A percentile compares a stretch with the other conserved stretches of the same genome.
phyloP scores from a whole-genome alignment of 2,113 vertebrate species.

The Cebidichthys violaceus region DNA sequence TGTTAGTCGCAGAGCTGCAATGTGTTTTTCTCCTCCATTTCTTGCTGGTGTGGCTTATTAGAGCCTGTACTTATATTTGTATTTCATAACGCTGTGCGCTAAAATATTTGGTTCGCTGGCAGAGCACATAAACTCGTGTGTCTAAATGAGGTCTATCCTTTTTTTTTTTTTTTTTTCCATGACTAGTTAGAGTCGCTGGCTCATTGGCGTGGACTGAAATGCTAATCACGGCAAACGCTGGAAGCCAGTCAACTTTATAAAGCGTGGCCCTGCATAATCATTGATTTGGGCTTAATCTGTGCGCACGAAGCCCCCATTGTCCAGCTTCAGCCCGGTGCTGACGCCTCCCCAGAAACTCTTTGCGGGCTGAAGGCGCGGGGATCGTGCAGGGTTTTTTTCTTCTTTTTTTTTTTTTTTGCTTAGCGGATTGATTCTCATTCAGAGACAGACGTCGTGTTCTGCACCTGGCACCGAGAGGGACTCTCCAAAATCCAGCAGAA shows the following conservation, averaged over 20 bases:
- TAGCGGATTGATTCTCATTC: slow-evolving; percentile 40
- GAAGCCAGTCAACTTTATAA: slow-evolving; percentile 81
- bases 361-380: neutral
- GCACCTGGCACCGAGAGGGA: slow-evolving; percentile 51
- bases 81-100: neutral
- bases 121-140: slow-evolving; percentile 4
- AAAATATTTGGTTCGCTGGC: neutral
- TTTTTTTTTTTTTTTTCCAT: neutral
- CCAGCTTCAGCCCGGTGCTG: slow-evolving; percentile 10
- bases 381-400: slow-evolving; percentile 7
- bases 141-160: neutral
- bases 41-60: slow-evolving; percentile 22
- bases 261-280: slow-evolving; percentile 69
- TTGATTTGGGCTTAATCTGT: slow-evolving; percentile 42
- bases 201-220: slow-evolving; percentile 72
- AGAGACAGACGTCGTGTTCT: slow-evolving; percentile 30
- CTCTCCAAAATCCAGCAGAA: slow-evolving; percentile 30
- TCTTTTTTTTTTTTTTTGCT: neutral
- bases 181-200: slow-evolving; percentile 58
- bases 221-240: slow-evolving; percentile 76
- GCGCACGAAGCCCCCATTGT: slow-evolving; percentile 36
- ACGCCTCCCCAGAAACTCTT: slow-evolving; percentile 38
- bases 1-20: slow-evolving; percentile 73
- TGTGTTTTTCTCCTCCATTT: slow-evolving; percentile 45
- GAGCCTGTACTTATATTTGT: neutral